Evolutionary conservation across 2,888 invertebrate genomes (phyloP), one percentile per base, ranked within the genome.

Genomic region (Xestia c-nigrum): DNA sequence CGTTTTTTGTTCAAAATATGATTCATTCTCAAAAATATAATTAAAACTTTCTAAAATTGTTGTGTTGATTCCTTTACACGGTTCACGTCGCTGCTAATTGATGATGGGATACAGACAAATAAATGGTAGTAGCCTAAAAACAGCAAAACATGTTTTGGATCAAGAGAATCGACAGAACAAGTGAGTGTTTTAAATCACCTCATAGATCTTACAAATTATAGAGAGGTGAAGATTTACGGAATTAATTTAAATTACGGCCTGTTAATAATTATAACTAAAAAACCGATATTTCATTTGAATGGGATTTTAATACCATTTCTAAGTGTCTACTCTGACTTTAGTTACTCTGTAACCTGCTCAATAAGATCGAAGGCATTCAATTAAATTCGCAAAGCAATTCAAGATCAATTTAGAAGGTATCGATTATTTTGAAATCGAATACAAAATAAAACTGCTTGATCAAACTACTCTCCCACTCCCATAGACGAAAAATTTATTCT

Each of bases 171-270:
- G 40, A n/a, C 21, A 9, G 2, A 43, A 68, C 24, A 14, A n/a
- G 38, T 63, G 3, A 68, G 46, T 64, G 47, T 55, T 77, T 52
- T 47, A 31, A 64, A 40, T 63, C 21, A 64, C 19, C n/a, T 69
- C 0, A 21, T 57, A 31, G 19, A 70, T 57, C 47, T 24, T 38
- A 21, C 24, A 78, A 78, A 71, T 71, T 78, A 65, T 64, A 70
- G 46, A 52, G 47, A 19, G 31, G n/a, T 9, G 10, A 31, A 57
- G 40, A 43, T n/a, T 19, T 24, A 43, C 16, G 24, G 12, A 55
- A 14, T 31, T 50, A 40, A 65, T 55, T 47, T 47, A 72, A 46
- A 64, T 3, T 31, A 50, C 47, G n/a, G 19, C 21, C 63, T 21
- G 21, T 38, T 6, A 31, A 50, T 19, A n/a, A 40, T 72, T 46